Conservation (phyloP, 2,888 invertebrate genomes). For the Agonum fuliginosum region DNA sequence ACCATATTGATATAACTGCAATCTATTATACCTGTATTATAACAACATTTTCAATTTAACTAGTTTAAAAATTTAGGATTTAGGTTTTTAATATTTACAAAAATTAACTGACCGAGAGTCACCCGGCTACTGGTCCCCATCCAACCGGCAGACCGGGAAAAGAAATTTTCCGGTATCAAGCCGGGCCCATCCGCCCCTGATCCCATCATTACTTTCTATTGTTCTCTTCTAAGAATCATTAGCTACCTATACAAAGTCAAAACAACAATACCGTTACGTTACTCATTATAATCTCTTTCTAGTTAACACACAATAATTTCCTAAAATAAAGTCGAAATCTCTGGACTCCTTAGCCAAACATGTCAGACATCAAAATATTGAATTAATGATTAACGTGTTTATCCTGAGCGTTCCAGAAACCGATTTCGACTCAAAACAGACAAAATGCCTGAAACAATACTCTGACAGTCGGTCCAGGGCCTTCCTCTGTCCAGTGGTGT, state of each 20-base stretch:
- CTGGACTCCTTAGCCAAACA: slow-evolving; percentile 35
- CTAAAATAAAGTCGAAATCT: slow-evolving; percentile 28
- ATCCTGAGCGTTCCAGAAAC: background rate
- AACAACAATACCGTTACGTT: too few relatives aligned
- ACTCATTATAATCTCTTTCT: background rate
- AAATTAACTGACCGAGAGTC: too few relatives aligned
- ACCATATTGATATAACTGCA: too few relatives aligned
- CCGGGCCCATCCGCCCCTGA: too few relatives aligned
- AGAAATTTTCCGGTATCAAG: too few relatives aligned
- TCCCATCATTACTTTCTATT: background rate
- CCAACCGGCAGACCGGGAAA: too few relatives aligned
- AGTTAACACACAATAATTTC: slow-evolving; percentile 11
- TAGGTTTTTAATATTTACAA: too few relatives aligned
- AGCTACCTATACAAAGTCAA: background rate
- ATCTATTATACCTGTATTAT: too few relatives aligned
- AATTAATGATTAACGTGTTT: slow-evolving; percentile 30
- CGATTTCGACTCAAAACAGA: slow-evolving; percentile 7
- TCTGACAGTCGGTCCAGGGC: background rate
- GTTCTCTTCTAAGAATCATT: background rate
- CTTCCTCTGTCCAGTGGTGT: background rate
- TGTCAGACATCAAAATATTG: slow-evolving; percentile 27
- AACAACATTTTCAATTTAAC: too few relatives aligned
- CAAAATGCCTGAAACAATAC: slow-evolving; percentile 23
- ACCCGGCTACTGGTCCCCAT: too few relatives aligned
- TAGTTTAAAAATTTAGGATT: too few relatives aligned